A percentile compares a stretch with the other conserved stretches of the same genome.
phyloP scores from a whole-genome alignment of 1,140 invertebrate genomes.

The Akabosia matsudoensis region DNA sequence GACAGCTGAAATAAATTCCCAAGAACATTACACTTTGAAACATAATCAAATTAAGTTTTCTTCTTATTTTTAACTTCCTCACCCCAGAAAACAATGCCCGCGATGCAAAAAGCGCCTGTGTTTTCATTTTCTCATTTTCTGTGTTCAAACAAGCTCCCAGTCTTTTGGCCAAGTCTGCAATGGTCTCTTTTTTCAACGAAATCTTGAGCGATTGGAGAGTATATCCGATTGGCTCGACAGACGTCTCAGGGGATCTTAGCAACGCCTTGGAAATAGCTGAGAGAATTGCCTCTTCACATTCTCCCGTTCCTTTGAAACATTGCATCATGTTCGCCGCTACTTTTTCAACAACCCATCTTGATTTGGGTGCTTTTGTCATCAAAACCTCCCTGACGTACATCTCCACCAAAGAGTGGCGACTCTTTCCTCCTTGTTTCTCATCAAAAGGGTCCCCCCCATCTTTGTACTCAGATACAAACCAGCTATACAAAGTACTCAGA shows the following conservation, averaged over 20 bases:
- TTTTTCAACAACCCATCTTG: slow-evolving; percentile 63
- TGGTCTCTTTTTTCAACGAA: not conserved
- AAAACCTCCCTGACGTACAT: slow-evolving; percentile 76
- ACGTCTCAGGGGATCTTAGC: slow-evolving; percentile 86
- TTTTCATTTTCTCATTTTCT: not conserved
- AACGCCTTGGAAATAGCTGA: slow-evolving; percentile 87
- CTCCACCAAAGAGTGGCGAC: slow-evolving; percentile 64
- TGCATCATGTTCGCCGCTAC: not conserved
- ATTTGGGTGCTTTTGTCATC: slow-evolving; percentile 72
- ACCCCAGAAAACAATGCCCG: not conserved
- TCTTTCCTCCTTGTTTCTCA: not conserved
- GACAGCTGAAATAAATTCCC: slow-evolving; percentile 63
- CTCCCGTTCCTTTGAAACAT: slow-evolving; percentile 60
- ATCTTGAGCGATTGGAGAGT: slow-evolving; percentile 64
- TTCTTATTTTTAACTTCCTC: not conserved
- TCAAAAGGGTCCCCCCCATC: not conserved
- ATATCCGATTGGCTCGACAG: slow-evolving; percentile 53
- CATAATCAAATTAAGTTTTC: not conserved
- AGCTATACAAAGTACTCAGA: slow-evolving; percentile 14
- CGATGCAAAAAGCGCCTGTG: not conserved
- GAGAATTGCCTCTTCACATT: slow-evolving; percentile 71
- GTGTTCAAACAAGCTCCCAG: not conserved
- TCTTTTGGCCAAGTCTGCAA: not conserved
- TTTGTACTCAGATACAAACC: not conserved
- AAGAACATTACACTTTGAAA: no score